Percentiles rank a stretch among this genome's conserved stretches.
Conservation (phyloP, 2,797 vertebrate genomes). For the Spheniscus humboldti region DNA sequence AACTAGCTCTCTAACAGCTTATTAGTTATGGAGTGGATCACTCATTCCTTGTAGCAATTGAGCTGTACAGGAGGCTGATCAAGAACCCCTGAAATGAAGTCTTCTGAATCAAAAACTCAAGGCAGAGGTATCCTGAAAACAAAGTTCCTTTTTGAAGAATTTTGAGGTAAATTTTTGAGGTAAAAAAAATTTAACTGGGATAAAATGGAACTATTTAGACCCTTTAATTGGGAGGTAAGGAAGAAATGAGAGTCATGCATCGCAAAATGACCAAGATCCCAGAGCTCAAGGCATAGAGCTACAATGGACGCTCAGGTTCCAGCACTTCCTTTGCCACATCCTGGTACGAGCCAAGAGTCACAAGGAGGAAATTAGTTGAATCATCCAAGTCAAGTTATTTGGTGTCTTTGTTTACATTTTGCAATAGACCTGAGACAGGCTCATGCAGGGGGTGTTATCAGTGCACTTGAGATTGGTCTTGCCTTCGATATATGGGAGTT, state of each 20-base stretch:
- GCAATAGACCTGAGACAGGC: background rate
- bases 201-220: background rate
- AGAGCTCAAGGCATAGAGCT: background rate
- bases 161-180: background rate
- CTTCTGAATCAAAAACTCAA: background rate
- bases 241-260: background rate
- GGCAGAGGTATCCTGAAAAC: background rate
- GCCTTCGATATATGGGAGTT: background rate
- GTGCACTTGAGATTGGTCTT: background rate
- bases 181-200: background rate
- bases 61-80: background rate
- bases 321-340: background rate
- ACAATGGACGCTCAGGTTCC: rapidly evolving
- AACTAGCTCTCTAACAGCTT: background rate
- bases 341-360: background rate
- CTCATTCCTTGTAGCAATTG: background rate
- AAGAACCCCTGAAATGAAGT: background rate
- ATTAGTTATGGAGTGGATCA: background rate
- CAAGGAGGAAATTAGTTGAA: background rate
- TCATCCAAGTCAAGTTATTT: background rate
- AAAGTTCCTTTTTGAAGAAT: background rate
- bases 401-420: background rate
- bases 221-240: background rate
- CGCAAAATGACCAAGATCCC: background rate
- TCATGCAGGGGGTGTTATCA: background rate